Evolutionary conservation across 2,113 vertebrate genomes (phyloP).

Genomic region (Fregetta grallaria): DNA sequence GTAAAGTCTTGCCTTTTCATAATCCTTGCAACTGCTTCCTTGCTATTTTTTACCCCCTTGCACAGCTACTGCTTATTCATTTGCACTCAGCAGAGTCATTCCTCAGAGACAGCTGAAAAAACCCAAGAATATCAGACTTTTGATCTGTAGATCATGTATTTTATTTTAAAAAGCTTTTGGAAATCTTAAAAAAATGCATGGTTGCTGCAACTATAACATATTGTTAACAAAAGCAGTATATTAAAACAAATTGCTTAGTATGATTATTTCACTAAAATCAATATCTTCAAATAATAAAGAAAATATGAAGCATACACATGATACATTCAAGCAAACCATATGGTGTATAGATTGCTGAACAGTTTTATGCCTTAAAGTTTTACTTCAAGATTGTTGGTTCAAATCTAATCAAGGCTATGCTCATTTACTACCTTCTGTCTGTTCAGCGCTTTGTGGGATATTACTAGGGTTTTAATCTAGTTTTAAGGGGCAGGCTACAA

Average conservation of each 20-base stretch:
- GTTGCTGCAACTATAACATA: neutral
- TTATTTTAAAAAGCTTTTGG: neutral
- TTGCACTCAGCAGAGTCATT: neutral
- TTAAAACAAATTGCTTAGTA: constrained; percentile 7
- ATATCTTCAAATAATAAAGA: constrained; percentile 15
- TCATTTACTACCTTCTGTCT: neutral
- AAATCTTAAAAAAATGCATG: neutral
- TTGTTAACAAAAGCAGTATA: neutral
- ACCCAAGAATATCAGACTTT: neutral
- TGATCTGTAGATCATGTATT: neutral
- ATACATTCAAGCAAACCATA: neutral
- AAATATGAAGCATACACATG: neutral
- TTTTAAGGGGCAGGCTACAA: neutral
- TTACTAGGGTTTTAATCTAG: neutral
- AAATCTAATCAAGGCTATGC: neutral
- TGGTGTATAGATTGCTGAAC: neutral
- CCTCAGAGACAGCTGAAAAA: neutral
- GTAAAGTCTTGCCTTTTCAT: neutral
- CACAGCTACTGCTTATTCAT: neutral
- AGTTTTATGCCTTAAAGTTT: neutral
- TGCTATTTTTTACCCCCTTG: neutral
- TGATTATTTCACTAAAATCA: constrained; percentile 15
- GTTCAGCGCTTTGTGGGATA: neutral
- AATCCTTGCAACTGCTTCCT: neutral
- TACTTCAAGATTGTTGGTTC: neutral